Base-by-base conservation (phyloP, 2,797 vertebrate genomes). In the Oreortyx pictus region DNA sequence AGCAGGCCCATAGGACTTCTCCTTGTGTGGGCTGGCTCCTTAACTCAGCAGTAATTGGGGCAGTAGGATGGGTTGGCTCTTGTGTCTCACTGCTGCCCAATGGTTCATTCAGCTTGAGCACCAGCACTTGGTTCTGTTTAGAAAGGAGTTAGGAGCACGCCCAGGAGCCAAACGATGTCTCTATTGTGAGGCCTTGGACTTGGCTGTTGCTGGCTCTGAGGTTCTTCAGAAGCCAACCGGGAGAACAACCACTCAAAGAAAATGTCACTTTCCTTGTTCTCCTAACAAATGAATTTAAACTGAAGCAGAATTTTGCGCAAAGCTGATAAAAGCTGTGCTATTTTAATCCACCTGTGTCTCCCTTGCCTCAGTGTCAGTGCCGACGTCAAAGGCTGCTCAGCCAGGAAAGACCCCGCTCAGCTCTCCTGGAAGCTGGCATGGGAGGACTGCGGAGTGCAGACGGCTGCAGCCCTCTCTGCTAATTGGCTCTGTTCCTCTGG, bases 311-410 rank as follows among this genome's bases (percentile, higher is more conserved):
- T 57, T 67, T 18, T 2, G 14, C 76, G 67, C 13, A 7, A 74
- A 73, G 86, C 75, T 67, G 89, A 24, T 49, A 82, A 80, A 25
- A 79, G 80, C 81, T 44, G 89, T 39, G 83, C 74, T 95, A 91
- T 95, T 95, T 94, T 74, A 87, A 82, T 93, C 89, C 86, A 17
- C 41, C 64, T 0, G 71, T 79, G 93, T 91, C 94, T 91, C 92
- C 94, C 91, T 89, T 31, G 43, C 82, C 76, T 83, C 50, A 8
- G 88, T 84, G 61, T 37, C 91, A 73, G 67, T 4, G 0, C 35
- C 7, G 2, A 81, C 74, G 35, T 88, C 95, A 96, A 82, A 86
- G 71, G 43, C 84, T 93, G 33, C 90, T 41, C 56, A 77, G 81
- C 13, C 82, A 82, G 91, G 92, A 86, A 79, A 91, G 80, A 86